Conservation (phyloP, 2,888 invertebrate species). For the Pyrrhia umbra region DNA sequence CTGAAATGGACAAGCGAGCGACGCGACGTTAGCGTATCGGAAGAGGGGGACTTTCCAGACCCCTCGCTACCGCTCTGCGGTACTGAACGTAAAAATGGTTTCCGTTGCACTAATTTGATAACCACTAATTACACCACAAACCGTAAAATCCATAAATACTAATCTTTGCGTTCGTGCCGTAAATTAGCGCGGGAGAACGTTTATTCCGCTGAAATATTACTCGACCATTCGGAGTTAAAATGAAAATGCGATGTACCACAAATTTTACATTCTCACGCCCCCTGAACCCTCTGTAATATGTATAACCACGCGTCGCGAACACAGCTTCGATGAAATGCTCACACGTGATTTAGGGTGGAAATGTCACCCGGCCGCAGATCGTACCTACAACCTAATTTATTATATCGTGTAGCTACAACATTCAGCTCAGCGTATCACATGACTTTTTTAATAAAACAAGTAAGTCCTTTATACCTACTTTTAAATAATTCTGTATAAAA, state of each 20-base stretch:
- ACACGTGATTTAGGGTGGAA: constrained; percentile 76
- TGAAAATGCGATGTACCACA: constrained; percentile 65
- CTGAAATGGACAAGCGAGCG: constrained; percentile 16
- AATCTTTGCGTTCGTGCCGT: constrained; percentile 62
- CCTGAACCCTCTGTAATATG: constrained; percentile 60
- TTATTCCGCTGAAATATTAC: constrained; percentile 71
- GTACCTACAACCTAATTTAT: constrained; percentile 34
- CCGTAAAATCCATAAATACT: constrained; percentile 67
- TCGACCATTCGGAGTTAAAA: constrained; percentile 68
- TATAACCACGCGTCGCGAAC: constrained; percentile 60
- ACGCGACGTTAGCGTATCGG: constrained; percentile 1
- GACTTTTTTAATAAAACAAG: constrained; percentile 9
- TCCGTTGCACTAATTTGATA: constrained; percentile 62
- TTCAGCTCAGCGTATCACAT: constrained; percentile 1
- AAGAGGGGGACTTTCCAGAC: constrained; percentile 14
- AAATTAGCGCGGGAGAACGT: constrained; percentile 66
- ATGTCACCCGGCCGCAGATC: constrained; percentile 66
- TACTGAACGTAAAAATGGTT: constrained; percentile 53
- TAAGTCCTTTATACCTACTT: constrained; percentile 7
- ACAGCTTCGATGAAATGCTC: constrained; percentile 71
- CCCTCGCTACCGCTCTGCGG: constrained; percentile 24
- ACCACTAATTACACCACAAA: constrained; percentile 63
- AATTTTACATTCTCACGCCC: constrained; percentile 66
- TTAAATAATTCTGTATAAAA: constrained; percentile 5
- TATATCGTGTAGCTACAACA: constrained; percentile 10